Conservation (phyloP, 2,113 vertebrate species). For the Eretmochelys imbricata region DNA sequence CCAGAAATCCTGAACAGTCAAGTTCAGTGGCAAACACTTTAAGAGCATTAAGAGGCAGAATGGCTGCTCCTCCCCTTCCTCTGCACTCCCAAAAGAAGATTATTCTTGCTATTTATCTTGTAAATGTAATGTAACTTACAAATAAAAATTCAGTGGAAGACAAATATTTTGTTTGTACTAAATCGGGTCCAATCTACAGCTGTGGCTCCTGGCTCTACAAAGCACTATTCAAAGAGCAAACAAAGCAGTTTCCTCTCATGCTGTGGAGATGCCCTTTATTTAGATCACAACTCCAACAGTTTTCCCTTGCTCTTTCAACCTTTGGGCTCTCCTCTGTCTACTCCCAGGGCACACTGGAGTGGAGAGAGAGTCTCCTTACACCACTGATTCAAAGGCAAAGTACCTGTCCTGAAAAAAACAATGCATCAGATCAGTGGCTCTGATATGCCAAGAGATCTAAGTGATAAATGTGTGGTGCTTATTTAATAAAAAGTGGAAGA, state of each 20-base stretch:
- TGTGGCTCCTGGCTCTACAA: neutral
- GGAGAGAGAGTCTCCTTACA: neutral
- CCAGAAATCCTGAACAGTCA: fast-evolving
- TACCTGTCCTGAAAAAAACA: neutral
- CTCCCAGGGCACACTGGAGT: neutral
- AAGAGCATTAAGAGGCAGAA: neutral
- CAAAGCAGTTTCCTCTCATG: neutral
- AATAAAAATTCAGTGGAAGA: neutral
- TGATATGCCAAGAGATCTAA: neutral
- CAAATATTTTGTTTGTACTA: neutral
- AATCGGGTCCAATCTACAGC: neutral
- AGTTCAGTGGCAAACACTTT: neutral
- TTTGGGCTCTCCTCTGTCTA: neutral
- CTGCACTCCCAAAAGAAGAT: neutral
- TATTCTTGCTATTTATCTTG: neutral
- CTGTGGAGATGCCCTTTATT: neutral
- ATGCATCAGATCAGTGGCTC: neutral
- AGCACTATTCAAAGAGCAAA: neutral
- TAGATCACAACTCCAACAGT: neutral
- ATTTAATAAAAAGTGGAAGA: neutral
- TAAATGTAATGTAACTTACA: neutral
- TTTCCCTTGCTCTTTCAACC: neutral
- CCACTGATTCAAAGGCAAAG: neutral
- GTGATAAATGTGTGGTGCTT: neutral
- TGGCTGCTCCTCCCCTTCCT: neutral